phyloP scores from a whole-genome alignment of 2,113 vertebrate species.

The Propithecus coquereli region DNA sequence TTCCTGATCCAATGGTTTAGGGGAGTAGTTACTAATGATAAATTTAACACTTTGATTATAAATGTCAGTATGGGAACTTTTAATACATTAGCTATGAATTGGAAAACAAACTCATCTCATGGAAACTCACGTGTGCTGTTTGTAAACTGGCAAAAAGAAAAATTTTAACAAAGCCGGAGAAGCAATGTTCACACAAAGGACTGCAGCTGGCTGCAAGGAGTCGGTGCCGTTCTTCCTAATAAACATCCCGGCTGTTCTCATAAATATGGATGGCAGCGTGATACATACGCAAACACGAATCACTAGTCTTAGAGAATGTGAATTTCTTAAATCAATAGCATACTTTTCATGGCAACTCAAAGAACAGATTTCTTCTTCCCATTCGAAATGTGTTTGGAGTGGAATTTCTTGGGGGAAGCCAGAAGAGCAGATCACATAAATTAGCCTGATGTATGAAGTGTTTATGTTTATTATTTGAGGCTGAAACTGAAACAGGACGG shows the following conservation, averaged over 20 bases:
- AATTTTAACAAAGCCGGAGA: not conserved
- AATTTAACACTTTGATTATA: not conserved
- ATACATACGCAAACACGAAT: not conserved
- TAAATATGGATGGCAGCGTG: not conserved
- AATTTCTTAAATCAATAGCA: not conserved
- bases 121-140: not conserved
- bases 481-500: not conserved
- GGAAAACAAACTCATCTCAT: not conserved
- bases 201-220: not conserved
- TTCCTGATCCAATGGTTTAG: not conserved
- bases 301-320: not conserved
- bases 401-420: conserved; percentile 21
- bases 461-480: conserved; percentile 8
- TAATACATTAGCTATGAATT: not conserved
- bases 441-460: not conserved
- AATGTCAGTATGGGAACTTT: not conserved
- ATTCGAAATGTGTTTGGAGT: conserved; percentile 25
- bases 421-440: conserved; percentile 9
- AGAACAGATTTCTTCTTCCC: not conserved
- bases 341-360: not conserved
- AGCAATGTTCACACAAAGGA: not conserved
- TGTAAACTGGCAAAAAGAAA: not conserved
- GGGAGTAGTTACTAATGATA: not conserved
- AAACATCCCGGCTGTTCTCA: not conserved
- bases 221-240: not conserved